Evolutionary conservation across 1,140 invertebrate genomes (phyloP).

Genomic region (Portunus trituberculatus): DNA sequence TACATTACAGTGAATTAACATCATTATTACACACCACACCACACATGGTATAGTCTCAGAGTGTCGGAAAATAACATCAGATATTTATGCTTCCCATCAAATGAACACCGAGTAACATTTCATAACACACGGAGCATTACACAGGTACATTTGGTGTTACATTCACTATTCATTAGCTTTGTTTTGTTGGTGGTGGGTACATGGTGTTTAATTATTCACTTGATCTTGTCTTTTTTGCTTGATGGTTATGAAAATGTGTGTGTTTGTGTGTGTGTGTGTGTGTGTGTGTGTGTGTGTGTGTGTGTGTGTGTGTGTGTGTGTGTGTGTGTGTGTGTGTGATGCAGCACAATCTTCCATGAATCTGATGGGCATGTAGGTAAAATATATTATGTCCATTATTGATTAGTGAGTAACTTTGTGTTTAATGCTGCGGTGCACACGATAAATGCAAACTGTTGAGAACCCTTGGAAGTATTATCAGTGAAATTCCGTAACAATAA

Average conservation of each 20-base stretch:
- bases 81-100: background rate
- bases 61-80: background rate
- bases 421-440: background rate
- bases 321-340: conserved; percentile 11
- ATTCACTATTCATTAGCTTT: background rate
- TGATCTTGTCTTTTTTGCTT: background rate
- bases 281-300: background rate
- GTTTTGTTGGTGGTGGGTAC: background rate
- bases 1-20: background rate
- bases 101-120: background rate
- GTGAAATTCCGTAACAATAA: background rate
- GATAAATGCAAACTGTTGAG: background rate
- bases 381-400: conserved; percentile 13
- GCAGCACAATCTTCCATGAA: background rate
- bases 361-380: background rate
- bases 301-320: background rate
- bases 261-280: too few relatives aligned
- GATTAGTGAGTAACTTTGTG: background rate
- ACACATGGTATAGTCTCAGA: background rate
- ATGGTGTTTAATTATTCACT: background rate
- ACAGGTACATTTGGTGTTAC: background rate
- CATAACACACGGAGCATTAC: background rate
- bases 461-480: background rate
- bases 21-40: conserved; percentile 2
- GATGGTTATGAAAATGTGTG: background rate